Base-by-base conservation (phyloP, 2,113 vertebrate genomes). In the Clarias gariepinus region DNA sequence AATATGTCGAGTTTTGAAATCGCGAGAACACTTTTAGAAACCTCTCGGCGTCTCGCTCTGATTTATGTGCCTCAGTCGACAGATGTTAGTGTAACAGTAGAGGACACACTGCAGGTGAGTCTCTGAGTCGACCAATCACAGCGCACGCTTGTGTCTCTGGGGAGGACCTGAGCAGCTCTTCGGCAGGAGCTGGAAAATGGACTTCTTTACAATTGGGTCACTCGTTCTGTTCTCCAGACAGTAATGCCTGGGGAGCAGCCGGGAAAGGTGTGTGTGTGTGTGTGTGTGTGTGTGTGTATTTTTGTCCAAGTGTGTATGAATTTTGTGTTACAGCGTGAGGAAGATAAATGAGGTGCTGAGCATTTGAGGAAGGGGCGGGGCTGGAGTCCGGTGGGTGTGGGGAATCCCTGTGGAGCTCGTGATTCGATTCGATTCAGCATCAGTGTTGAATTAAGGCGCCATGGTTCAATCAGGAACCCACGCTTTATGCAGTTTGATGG, bases 191-290 rank as follows among this genome's bases (percentile, higher is more conserved):
- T 90, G 74, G 74, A 89, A 90, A 91, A 91, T 90, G 88, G 91
- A 86, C 91, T 91, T 90, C 88, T 88, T 92, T 91, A 92, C 92
- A 95, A 94, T 91, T 94, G 93, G 93, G 95, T 95, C 94, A 94
- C 87, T 90, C 87, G 88, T 88, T 90, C 89, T 91, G 85, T 83
- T 88, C 87, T 87, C 64, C 73, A 86, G 88, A 90, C 88, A 89
- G 85, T 84, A 84, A 64, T 66, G 82, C 76, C 77, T 53, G 18
- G 82, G 81, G 84, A 84, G 73, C 53, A 89, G 83, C 85, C 63
- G 81, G 74, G 82, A 88, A 88, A 77, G 84, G 79, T 82, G 69
- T 55, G 61, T 68, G 0, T 58, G 81, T 77, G 28, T 30, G 25
- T 69, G 19, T 68, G 0, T n/a, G n/a, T 86, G n/a, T 85, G 78